phyloP scores from a whole-genome alignment of 2,888 invertebrate species.

The Agrochola circellaris region DNA sequence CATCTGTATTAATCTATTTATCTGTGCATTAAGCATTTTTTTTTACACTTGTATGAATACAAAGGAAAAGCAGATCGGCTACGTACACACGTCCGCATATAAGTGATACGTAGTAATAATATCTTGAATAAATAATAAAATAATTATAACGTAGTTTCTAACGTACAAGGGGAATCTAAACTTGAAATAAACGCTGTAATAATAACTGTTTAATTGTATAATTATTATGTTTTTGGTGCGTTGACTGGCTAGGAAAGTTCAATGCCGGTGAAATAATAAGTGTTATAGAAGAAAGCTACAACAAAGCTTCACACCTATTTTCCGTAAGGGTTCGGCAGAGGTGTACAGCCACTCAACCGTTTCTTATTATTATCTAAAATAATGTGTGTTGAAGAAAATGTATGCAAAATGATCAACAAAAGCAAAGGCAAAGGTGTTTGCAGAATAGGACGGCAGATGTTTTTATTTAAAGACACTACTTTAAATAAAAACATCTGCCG shows the following conservation, averaged over 20 bases:
- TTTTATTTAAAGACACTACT: no score
- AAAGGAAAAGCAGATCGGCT: not conserved
- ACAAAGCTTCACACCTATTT: no score
- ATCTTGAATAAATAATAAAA: slow-evolving; percentile 23
- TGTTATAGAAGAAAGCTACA: not conserved
- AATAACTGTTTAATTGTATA: not conserved
- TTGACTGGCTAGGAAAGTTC: not conserved
- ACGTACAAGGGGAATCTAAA: slow-evolving; percentile 12
- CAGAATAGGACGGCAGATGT: no score
- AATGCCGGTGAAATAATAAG: not conserved
- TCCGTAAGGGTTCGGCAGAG: no score
- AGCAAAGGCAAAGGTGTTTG: no score
- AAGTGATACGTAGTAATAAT: slow-evolving; percentile 51
- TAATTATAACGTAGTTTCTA: slow-evolving; percentile 25
- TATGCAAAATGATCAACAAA: not conserved
- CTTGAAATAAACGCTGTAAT: slow-evolving; percentile 5
- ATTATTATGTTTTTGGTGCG: not conserved
- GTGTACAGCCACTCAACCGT: no score
- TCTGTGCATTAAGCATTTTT: no score
- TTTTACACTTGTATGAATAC: not conserved
- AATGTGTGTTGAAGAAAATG: not conserved
- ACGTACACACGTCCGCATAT: slow-evolving; percentile 32
- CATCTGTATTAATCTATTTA: no score
- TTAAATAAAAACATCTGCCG: not conserved
- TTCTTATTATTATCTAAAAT: not conserved